Evolutionary conservation across 2,113 vertebrate genomes (phyloP), one percentile per base, ranked within the genome.

Genomic region (Spilogale gracilis): DNA sequence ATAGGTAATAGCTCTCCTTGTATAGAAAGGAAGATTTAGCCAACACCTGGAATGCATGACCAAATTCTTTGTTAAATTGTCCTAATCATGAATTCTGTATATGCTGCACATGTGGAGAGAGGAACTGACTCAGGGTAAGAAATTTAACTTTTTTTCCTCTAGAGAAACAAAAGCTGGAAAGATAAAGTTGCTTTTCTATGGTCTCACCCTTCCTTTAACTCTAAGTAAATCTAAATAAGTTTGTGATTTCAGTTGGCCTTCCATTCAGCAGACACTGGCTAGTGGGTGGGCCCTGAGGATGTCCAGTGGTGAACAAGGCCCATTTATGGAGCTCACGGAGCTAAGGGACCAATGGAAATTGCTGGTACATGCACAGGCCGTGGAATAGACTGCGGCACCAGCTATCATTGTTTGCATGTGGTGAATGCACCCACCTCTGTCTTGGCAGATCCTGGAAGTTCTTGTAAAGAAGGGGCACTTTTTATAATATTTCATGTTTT

Each of bases 41-140:
- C 63, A n/a, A 48, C 18, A 11, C 18, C 80, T 32, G 27, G 73
- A 89, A 78, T 27, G n/a, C 11, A 79, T 61, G 30, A 54, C 23
- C 52, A 63, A 48, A 61, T 92, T 92, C 81, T 90, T 91, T 38
- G 61, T 89, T 81, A 43, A 87, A 27, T 54, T 89, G 96, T 90
- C n/a, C 32, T 88, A 48, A 52, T 32, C 81, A 82, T 13, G 7
- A 84, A 50, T 58, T 76, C 27, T 93, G 25, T 88, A 8, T 73
- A 56, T 91, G 69, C 27, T 9, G 18, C 56, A 12, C 14, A 32
- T 78, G 9, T 60, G 18, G 30, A 38, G 43, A 73, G 21, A 73
- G 6, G 45, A 97, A 82, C 38, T 71, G 71, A 86, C 32, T 67
- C 5, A 13, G 20, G 38, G 25, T 17, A 88, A 81, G 50, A 79